phyloP scores from a whole-genome alignment of 1,140 invertebrate genomes.

The Dufourea novaeangliae region DNA sequence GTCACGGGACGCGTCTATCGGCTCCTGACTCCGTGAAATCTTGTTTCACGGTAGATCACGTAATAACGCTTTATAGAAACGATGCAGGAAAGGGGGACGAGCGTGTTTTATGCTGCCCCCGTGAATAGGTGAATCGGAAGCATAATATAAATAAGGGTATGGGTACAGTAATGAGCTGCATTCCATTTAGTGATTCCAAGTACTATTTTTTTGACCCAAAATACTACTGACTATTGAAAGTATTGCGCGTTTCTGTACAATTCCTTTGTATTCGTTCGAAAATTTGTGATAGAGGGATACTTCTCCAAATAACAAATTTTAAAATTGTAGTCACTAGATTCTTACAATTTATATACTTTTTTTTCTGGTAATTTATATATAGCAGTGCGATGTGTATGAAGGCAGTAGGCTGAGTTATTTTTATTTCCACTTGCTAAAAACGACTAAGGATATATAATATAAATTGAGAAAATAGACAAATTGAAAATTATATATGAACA shows the following conservation, averaged over 20 bases:
- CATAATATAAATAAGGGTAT: neutral
- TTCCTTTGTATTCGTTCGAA: too few relatives aligned
- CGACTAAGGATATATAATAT: too few relatives aligned
- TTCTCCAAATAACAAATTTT: too few relatives aligned
- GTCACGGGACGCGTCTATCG: neutral
- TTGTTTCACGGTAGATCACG: slow-evolving; percentile 35
- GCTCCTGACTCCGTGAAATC: slow-evolving; percentile 25
- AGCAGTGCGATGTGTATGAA: too few relatives aligned
- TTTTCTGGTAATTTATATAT: too few relatives aligned
- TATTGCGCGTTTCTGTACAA: neutral
- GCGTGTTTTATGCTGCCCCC: neutral
- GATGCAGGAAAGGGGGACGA: neutral
- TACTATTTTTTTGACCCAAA: neutral
- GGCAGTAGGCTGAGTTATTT: too few relatives aligned
- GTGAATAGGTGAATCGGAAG: slow-evolving; percentile 2
- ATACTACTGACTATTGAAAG: neutral
- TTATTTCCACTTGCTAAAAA: too few relatives aligned
- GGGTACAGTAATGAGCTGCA: neutral
- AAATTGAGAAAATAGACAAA: too few relatives aligned
- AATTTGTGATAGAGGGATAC: too few relatives aligned
- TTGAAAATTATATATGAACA: too few relatives aligned
- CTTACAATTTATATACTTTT: too few relatives aligned
- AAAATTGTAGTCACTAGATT: too few relatives aligned
- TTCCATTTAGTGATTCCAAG: neutral
- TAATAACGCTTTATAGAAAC: slow-evolving; percentile 20